Conservation (phyloP, 2,888 invertebrate species). For the Tortrix viridana region DNA sequence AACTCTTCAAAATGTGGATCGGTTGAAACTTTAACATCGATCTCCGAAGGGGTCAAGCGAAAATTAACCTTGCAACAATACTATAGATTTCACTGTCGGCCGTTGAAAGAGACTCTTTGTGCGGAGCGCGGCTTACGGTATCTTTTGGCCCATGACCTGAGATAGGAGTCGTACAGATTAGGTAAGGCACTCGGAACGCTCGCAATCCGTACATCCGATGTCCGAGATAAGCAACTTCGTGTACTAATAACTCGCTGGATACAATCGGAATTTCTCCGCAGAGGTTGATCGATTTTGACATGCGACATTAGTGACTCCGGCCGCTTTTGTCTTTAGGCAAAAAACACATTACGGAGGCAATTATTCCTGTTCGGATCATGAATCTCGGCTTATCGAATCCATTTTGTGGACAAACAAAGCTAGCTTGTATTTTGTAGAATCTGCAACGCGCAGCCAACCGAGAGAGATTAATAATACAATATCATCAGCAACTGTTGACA, state of each 20-base stretch:
- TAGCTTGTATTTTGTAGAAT: constrained; percentile 22
- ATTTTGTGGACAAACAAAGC: constrained; percentile 31
- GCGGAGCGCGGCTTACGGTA: constrained; percentile 63
- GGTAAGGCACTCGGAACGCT: constrained; percentile 51
- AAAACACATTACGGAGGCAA: constrained; percentile 34
- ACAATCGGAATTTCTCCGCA: constrained; percentile 49
- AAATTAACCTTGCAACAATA: constrained; percentile 54
- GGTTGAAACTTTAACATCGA: constrained; percentile 47
- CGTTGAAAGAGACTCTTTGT: constrained; percentile 38
- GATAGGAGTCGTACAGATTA: constrained; percentile 70
- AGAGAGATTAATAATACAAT: constrained; percentile 36
- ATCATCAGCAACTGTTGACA: constrained; percentile 59
- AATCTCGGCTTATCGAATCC: constrained; percentile 32
- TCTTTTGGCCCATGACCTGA: constrained; percentile 72
- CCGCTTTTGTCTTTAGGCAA: constrained; percentile 22
- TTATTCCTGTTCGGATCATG: constrained; percentile 37
- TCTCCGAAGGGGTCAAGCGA: constrained; percentile 44
- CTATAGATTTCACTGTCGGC: constrained; percentile 50
- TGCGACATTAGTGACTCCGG: constrained; percentile 32
- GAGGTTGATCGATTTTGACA: constrained; percentile 38
- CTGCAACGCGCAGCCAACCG: constrained; percentile 23
- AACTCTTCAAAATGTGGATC: constrained; percentile 52
- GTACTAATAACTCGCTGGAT: constrained; percentile 59
- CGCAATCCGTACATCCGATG: constrained; percentile 60
- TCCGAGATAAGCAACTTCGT: constrained; percentile 60